Evolutionary conservation across 2,888 invertebrate species (phyloP), one percentile per base, ranked within the genome.

Genomic region (Poecilus cupreus): DNA sequence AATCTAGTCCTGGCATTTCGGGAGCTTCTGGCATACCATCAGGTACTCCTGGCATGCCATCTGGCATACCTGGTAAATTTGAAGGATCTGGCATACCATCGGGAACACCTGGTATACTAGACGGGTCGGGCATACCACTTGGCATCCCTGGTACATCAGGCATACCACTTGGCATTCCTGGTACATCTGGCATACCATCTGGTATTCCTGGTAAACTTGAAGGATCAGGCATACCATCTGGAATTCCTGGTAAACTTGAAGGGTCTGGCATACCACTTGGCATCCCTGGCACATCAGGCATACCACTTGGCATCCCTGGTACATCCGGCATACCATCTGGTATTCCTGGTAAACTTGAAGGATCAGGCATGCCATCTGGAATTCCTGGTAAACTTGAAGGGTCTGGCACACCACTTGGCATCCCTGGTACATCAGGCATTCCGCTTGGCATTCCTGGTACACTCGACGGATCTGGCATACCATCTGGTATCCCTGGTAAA

Each of bases 281-380:
- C 13, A 26, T n/a, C n/a, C n/a, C n/a, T n/a, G n/a, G n/a, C n/a
- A n/a, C 10, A 60, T 26, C 60, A 24, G 60, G 60, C 60, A 60
- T 60, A 1, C n/a, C n/a, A n/a, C 6, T 18, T 18, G 54, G 22
- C 1, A 10, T 18, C 10, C 18, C 8, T 24, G 60, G 39, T 18
- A 68, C 16, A 13, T 20, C 68, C 6, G 68, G 68, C 11, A 60
- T 32, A 1, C 20, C 68, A 3, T 11, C n/a, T 2, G 22, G 8
- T 2, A 8, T 26, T 26, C 60, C 60, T 54, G 54, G 54, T 20
- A 32, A 22, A 26, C n/a, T 22, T 2, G 64, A 13, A 2, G 18
- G 3, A 39, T 68, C 64, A 13, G 64, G 64, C 6, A 64, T 64
- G 8, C 64, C 64, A 20, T 10, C 60, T 26, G 60, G 60, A 0